Conservation (phyloP, 1,140 invertebrate genomes). For the Phymorhynchus buccinoides region DNA sequence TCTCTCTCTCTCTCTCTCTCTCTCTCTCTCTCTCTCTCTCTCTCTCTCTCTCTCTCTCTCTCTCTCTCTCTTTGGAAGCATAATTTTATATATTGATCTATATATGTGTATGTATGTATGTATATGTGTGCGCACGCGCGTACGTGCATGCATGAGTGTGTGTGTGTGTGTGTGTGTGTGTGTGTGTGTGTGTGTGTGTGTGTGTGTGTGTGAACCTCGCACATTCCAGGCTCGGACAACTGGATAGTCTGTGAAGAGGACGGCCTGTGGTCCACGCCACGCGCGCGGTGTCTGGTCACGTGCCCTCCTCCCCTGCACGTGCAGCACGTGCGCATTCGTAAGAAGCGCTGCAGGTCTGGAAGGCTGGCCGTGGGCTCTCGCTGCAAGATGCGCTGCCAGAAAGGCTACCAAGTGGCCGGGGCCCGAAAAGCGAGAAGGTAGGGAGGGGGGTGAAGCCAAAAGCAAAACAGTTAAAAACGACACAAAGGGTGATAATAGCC, state of each 20-base stretch:
- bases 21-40: too few species aligned
- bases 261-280: constrained; percentile 57
- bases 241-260: constrained; percentile 57
- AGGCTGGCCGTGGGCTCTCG: constrained; percentile 48
- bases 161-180: background rate
- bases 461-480: too few species aligned
- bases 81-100: too few species aligned
- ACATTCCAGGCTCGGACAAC: constrained; percentile 46
- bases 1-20: too few species aligned
- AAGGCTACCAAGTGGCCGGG: constrained; percentile 52
- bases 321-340: constrained; percentile 44
- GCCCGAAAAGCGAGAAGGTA: constrained; percentile 45
- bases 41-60: too few species aligned
- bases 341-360: constrained; percentile 43
- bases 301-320: constrained; percentile 46
- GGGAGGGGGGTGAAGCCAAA: too few species aligned
- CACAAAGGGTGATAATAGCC: too few species aligned
- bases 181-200: background rate
- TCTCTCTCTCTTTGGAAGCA: too few species aligned
- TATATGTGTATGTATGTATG: constrained; percentile 9
- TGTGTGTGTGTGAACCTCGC: background rate
- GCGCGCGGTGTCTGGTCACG: constrained; percentile 52
- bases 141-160: constrained; percentile 4
- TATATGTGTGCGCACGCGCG: background rate
- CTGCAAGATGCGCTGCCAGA: constrained; percentile 58